A percentile compares a stretch with the other conserved stretches of the same genome.
Evolutionary conservation across 1,140 invertebrate genomes (phyloP).

Genomic region (Drosophila eugracilis): DNA sequence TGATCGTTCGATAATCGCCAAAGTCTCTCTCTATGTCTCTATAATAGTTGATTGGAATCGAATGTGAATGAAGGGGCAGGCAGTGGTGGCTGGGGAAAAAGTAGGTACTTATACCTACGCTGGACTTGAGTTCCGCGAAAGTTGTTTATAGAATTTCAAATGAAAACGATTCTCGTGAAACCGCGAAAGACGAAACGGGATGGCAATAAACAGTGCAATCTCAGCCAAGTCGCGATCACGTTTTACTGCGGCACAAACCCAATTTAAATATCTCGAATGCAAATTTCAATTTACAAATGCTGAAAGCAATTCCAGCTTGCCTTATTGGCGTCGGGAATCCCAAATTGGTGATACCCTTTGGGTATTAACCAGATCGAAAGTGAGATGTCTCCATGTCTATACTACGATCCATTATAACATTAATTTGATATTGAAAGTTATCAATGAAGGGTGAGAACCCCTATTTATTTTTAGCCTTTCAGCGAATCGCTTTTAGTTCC

Average conservation of each 20-base stretch:
- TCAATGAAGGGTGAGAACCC: too few species aligned
- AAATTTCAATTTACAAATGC: slow-evolving; percentile 53
- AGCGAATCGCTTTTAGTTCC: too few species aligned
- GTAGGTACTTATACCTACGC: slow-evolving; percentile 7
- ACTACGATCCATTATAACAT: too few species aligned
- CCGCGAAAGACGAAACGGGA: not conserved
- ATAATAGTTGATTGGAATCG: not conserved
- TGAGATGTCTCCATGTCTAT: not conserved
- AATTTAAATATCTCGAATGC: slow-evolving; percentile 70
- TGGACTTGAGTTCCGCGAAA: slow-evolving; percentile 61
- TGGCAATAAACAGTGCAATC: slow-evolving; percentile 9
- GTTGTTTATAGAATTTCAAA: slow-evolving; percentile 68
- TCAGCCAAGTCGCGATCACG: slow-evolving; percentile 50
- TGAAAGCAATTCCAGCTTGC: slow-evolving; percentile 13
- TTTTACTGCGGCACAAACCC: slow-evolving; percentile 53
- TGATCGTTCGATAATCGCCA: slow-evolving; percentile 18
- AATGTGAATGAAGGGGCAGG: too few species aligned
- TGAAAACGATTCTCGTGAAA: slow-evolving; percentile 13
- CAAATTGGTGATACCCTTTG: slow-evolving; percentile 26
- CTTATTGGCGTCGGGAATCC: slow-evolving; percentile 16
- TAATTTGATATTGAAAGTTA: too few species aligned
- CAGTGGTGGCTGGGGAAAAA: not conserved
- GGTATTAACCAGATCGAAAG: slow-evolving; percentile 33
- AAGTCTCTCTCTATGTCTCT: slow-evolving; percentile 7
- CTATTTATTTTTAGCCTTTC: not conserved